Evolutionary conservation across 2,888 invertebrate species (phyloP), one percentile per base, ranked within the genome.

Genomic region (Epistrophella euchroma): DNA sequence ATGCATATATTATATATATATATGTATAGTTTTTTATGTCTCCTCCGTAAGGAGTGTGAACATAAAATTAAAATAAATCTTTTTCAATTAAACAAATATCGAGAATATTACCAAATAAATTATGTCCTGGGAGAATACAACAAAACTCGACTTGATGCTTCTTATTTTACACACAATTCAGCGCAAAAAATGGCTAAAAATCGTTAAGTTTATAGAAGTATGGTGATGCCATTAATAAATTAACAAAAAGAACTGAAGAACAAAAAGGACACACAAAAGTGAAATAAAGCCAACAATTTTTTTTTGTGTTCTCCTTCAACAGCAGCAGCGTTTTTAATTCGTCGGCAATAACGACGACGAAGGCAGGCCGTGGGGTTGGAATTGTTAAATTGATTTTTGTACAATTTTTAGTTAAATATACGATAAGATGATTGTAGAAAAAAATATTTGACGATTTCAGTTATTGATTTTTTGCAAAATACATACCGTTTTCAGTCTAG

Each of bases 401-500:
- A 4, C 10, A 55, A 70, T 47, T n/a, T 43, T 73, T 17, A 13
- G 17, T 37, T 15, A n/a, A 40, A 55, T 60, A 19, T 60, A 66
- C 40, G 4, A 71, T 52, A 28, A 11, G 2, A 35, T 43, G 37
- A 43, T 35, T 43, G 43, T 50, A 35, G 70, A 47, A 82, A 76
- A 74, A 76, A 66, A 64, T 79, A 72, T 56, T 72, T 76, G 58
- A 72, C 43, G 50, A 58, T 66, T 58, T 72, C 50, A 64, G 43
- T 73, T 83, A 83, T 83, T 83, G 82, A 83, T 83, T 83, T 83
- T 83, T 77, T 68, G 58, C 45, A 52, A 78, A 78, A 84, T 84
- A 84, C 83, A 78, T 84, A 84, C 83, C 83, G 78, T 75, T 74
- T 84, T 84, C 78, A 84, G 83, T 84, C 83, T 84, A 78, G 74